phyloP scores from a whole-genome alignment of 2,888 invertebrate genomes.

The Rotaria sp. region DNA sequence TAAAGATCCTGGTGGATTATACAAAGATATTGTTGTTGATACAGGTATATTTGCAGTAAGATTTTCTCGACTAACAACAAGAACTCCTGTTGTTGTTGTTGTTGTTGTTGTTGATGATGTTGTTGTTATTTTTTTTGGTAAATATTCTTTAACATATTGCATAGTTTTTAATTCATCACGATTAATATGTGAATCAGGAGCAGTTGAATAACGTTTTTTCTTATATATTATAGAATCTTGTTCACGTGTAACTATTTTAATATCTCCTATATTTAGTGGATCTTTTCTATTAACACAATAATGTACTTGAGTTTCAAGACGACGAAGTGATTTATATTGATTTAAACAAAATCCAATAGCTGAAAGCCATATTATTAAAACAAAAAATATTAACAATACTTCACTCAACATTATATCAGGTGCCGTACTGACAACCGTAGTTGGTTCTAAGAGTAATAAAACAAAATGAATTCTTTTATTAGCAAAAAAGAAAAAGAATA shows the following conservation, averaged over 20 bases:
- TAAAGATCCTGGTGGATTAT: not conserved
- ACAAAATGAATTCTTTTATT: not conserved
- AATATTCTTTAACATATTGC: not conserved
- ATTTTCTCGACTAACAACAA: not conserved
- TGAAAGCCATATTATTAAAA: conserved; percentile 18
- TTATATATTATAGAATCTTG: conserved; percentile 25
- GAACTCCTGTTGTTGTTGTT: not conserved
- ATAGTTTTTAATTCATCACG: not conserved
- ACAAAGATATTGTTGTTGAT: not conserved
- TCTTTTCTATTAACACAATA: conserved; percentile 19
- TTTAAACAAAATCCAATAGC: conserved; percentile 21
- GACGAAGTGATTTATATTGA: conserved; percentile 23
- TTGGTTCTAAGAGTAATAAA: not conserved
- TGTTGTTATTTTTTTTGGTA: not conserved
- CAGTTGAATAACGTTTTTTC: conserved; percentile 25
- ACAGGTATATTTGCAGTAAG: not conserved
- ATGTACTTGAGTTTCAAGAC: conserved; percentile 27
- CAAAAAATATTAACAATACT: not conserved
- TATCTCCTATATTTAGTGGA: conserved; percentile 14
- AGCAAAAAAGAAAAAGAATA: not conserved
- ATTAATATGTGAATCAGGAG: not conserved
- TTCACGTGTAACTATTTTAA: conserved; percentile 23
- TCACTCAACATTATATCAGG: not conserved
- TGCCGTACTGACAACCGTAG: not conserved
- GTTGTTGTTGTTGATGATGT: not conserved